Evolutionary conservation across 2,797 vertebrate genomes (phyloP).

Genomic region (Anas bernieri): DNA sequence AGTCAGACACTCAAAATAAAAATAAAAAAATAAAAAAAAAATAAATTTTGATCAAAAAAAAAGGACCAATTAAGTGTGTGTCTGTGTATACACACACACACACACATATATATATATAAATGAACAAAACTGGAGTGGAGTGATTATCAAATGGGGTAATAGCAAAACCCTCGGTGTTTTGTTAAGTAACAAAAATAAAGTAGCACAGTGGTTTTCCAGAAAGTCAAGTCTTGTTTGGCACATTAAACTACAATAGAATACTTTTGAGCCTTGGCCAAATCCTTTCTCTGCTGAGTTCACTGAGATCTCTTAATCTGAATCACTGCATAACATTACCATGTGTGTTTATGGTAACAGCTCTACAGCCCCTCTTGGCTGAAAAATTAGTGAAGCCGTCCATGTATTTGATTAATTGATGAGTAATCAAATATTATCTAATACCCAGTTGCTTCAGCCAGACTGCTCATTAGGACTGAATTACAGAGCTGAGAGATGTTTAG

Average conservation of each 20-base stretch:
- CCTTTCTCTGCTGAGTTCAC: not conserved
- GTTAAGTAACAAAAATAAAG: not conserved
- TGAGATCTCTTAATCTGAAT: not conserved
- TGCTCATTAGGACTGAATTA: not conserved
- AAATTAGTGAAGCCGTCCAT: not conserved
- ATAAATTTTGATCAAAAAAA: not conserved
- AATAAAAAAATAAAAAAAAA: too few species aligned
- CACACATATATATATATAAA: not conserved
- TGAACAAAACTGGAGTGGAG: not conserved
- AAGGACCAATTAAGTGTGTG: not conserved
- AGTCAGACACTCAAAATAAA: not conserved
- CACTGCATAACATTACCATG: not conserved
- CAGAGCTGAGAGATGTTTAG: not conserved
- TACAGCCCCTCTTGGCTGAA: not conserved
- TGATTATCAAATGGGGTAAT: not conserved
- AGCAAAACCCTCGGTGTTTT: not conserved
- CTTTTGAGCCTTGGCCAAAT: not conserved
- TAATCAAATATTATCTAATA: conserved; percentile 17
- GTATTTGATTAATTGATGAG: conserved; percentile 15
- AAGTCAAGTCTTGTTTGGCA: not conserved
- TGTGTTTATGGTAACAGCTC: not conserved
- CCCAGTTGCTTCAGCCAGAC: not conserved
- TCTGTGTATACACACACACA: not conserved
- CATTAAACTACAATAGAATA: not conserved
- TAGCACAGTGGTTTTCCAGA: not conserved